These are phyloP conservation scores for Trematomus bernacchii DNA, from an alignment of 2,797 vertebrate genomes.

Conservation along the genomic window DNA sequence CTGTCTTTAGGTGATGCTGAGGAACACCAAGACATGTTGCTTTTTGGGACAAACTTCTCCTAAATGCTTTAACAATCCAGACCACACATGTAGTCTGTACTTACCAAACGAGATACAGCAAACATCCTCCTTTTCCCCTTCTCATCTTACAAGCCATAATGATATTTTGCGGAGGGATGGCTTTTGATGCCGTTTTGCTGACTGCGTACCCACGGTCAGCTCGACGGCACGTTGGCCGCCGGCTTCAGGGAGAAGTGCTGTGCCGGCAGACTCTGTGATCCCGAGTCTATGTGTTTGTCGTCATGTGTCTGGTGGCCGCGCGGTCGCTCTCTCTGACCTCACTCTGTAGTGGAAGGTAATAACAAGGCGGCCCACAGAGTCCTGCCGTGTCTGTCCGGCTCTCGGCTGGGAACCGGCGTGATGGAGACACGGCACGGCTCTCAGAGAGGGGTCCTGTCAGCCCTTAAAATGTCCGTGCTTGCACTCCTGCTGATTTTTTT, in stretches of 20 bases:
- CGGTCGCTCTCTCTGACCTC: conserved; percentile 68
- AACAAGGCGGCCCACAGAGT: conserved; percentile 74
- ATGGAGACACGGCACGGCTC: conserved; percentile 34
- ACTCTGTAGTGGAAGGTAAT: conserved; percentile 77
- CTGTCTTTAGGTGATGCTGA: conserved; percentile 57
- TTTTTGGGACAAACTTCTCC: conserved; percentile 42
- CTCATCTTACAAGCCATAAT: conserved; percentile 81
- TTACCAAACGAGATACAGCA: conserved; percentile 77
- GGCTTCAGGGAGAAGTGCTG: conserved; percentile 76
- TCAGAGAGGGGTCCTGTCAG: conserved; percentile 44
- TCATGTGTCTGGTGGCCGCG: conserved; percentile 74
- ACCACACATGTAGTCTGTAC: conserved; percentile 82
- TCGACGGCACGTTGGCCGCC: conserved; percentile 69
- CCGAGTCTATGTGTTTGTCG: conserved; percentile 72
- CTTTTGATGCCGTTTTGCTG: conserved; percentile 80
- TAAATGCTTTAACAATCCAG: conserved; percentile 72
- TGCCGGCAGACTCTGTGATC: conserved; percentile 77
- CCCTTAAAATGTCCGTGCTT: conserved; percentile 30
- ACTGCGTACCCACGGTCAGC: conserved; percentile 75
- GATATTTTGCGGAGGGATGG: conserved; percentile 75
- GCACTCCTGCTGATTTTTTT: conserved; percentile 16
- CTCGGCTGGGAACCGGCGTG: conserved; percentile 55
- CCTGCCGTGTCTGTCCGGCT: conserved; percentile 54
- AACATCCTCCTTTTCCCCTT: conserved; percentile 77
- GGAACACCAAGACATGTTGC: conserved; percentile 56